Conservation (phyloP, 2,797 vertebrate species). For the Glyptemys insculpta region DNA sequence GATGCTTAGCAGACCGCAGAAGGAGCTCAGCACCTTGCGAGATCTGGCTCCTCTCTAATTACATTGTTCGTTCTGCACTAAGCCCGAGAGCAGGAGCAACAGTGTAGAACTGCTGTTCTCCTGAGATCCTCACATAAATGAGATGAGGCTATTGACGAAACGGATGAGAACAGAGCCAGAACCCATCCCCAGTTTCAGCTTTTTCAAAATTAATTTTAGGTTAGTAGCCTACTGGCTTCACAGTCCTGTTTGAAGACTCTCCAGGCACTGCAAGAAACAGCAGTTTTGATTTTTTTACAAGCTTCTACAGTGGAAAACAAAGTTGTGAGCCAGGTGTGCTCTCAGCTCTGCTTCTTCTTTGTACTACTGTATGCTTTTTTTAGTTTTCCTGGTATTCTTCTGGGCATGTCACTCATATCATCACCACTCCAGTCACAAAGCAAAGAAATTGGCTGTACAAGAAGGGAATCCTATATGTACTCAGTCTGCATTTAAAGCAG, state of each 20-base stretch:
- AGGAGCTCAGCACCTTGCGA: neutral
- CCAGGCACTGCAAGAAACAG: neutral
- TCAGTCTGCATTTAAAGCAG: neutral
- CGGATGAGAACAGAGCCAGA: neutral
- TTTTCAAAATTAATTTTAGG: neutral
- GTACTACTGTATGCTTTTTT: neutral
- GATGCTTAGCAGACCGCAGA: neutral
- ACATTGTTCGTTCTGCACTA: neutral
- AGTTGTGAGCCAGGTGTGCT: neutral
- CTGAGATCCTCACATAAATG: neutral
- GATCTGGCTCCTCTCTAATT: neutral
- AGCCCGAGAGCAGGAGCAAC: neutral
- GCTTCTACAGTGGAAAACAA: neutral
- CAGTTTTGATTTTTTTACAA: rapidly evolving
- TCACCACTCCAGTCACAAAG: neutral
- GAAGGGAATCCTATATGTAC: constrained; percentile 4
- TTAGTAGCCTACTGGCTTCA: neutral
- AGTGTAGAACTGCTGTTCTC: neutral
- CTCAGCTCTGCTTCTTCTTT: neutral
- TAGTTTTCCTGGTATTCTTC: neutral
- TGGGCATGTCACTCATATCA: neutral
- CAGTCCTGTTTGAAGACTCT: neutral
- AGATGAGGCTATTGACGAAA: neutral
- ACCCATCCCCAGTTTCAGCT: neutral
- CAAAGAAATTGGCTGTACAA: neutral